Percentiles rank a stretch among this genome's conserved stretches.
phyloP scores from a whole-genome alignment of 2,113 vertebrate species.

The Dromiciops gliroides region DNA sequence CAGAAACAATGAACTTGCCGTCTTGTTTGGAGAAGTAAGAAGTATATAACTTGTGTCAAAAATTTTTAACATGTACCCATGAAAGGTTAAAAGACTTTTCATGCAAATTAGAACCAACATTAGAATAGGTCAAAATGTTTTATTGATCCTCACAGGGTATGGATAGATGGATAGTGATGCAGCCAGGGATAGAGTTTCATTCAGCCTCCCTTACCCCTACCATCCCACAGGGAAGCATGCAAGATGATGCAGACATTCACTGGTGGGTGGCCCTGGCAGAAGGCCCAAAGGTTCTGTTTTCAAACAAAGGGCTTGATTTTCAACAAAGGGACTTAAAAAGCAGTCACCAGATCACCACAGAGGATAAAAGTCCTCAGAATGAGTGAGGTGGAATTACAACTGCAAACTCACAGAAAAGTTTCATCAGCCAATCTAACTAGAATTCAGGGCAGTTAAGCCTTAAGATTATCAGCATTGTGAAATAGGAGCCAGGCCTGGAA shows the following conservation, averaged over 20 bases:
- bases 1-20: neutral
- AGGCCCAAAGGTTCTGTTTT: too few relatives aligned
- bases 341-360: too few relatives aligned
- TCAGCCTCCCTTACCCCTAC: neutral
- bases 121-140: neutral
- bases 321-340: too few relatives aligned
- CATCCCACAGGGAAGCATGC: neutral
- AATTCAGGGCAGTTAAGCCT: neutral
- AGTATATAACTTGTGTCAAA: neutral
- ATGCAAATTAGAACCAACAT: neutral
- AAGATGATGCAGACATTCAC: too few relatives aligned
- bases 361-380: too few relatives aligned
- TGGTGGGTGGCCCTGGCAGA: too few relatives aligned
- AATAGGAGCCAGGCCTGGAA: neutral
- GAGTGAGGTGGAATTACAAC: neutral
- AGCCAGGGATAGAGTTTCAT: neutral
- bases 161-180: neutral
- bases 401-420: neutral
- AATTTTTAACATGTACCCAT: neutral
- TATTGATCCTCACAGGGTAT: neutral
- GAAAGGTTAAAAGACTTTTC: neutral
- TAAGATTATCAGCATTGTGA: neutral
- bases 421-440: neutral
- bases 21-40: neutral
- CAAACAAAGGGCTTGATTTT: too few relatives aligned